Evolutionary conservation across 2,888 invertebrate species (phyloP), one percentile per base, ranked within the genome.

Genomic region (Ctena decussata): DNA sequence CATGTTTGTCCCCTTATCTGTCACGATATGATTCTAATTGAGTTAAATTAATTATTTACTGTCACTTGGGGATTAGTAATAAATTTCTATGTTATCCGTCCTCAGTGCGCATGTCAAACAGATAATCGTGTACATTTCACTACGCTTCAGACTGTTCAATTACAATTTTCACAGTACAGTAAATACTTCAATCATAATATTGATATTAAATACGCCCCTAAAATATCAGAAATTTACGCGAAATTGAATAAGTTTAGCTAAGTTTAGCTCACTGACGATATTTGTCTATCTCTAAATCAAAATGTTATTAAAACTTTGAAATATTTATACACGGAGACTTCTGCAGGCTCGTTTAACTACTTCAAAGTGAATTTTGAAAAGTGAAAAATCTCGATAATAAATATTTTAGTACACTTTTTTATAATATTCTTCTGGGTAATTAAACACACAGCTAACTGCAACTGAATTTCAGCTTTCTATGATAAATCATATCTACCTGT

Each of bases 21-120:
- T n/a, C 8, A 57, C 27, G 57, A 57, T 57, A 57, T 2, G 24
- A 57, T 57, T 57, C 57, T 57, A 57, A 57, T 57, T 57, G 57
- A 57, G 27, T 24, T 57, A 57, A 57, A 57, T 57, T 57, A 57
- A 57, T 57, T 57, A 57, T 57, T 57, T 57, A 24, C 57, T 57
- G 57, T 57, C 57, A 57, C 57, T 57, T 24, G 24, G 57, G 57
- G 57, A 57, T 57, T 57, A 57, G 27, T 8, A 57, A 57, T 57
- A 57, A 57, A 57, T 57, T 57, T 57, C 57, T 27, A 57, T 57
- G 57, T 57, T 57, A 57, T 57, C 57, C 57, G 57, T 57, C 57
- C 27, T 57, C 57, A 57, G 24, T 57, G 57, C 57, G 57, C 57
- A 57, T 57, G 57, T 57, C 57, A 57, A 57, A n/a, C 5, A 12